Evolutionary conservation across 2,888 invertebrate genomes (phyloP).

Genomic region (Lochmaea crataegi): DNA sequence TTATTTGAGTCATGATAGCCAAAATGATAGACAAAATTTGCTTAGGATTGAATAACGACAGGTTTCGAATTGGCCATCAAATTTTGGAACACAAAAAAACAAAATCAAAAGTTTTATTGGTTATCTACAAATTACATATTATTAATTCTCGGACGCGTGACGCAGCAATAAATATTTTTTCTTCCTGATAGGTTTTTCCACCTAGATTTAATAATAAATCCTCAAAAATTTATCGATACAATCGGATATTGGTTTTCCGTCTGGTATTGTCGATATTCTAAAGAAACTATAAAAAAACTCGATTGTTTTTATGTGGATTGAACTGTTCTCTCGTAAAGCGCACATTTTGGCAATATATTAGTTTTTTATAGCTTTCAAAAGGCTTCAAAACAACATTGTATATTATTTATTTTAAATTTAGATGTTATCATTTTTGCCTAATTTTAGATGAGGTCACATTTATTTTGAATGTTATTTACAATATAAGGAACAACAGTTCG

Average conservation of each 20-base stretch:
- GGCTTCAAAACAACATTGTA: slow-evolving; percentile 9
- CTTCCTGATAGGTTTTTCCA: no score
- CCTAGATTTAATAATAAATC: no score
- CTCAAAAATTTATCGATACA: no score
- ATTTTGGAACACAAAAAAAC: no score
- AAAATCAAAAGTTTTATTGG: no score
- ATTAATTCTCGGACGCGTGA: no score
- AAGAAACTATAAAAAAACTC: neutral
- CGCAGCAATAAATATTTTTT: no score
- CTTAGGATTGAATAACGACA: no score
- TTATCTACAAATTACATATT: no score
- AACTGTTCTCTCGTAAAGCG: neutral
- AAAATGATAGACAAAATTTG: no score
- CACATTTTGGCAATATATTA: neutral
- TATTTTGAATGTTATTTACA: slow-evolving; percentile 23
- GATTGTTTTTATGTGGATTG: neutral
- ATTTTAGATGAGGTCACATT: slow-evolving; percentile 20
- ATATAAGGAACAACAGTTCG: slow-evolving; percentile 16
- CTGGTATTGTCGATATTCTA: neutral
- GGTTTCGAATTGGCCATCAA: no score
- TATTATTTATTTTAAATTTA: slow-evolving; percentile 21
- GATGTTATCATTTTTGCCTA: slow-evolving; percentile 24
- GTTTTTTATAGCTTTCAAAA: slow-evolving; percentile 1
- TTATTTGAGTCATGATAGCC: no score
- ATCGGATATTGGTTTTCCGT: neutral